Conservation (phyloP, 2,113 vertebrate species). For the Saguinus imperator region DNA sequence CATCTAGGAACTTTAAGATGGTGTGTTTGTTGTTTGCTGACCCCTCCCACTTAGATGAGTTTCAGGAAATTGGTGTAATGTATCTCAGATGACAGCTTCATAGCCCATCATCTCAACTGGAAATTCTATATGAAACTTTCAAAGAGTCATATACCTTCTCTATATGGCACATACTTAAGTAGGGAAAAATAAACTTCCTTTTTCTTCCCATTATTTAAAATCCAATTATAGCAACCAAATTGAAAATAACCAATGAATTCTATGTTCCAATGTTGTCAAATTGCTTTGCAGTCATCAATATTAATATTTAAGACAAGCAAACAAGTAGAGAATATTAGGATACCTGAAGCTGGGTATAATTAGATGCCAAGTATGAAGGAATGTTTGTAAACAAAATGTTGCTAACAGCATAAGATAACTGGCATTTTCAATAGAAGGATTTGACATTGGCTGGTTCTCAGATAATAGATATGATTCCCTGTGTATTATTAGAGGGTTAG, state of each 20-base stretch:
- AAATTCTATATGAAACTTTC: neutral
- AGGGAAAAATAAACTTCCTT: neutral
- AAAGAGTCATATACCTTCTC: neutral
- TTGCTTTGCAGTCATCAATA: constrained; percentile 36
- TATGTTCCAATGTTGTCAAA: constrained; percentile 34
- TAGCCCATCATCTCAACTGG: neutral
- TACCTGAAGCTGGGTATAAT: constrained; percentile 43
- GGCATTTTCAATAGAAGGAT: constrained; percentile 43
- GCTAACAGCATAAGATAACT: constrained; percentile 17
- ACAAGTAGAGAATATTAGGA: neutral
- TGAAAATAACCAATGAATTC: constrained; percentile 16
- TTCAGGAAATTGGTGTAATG: neutral
- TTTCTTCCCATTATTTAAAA: constrained; percentile 30
- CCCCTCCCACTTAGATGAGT: neutral
- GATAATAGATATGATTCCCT: neutral
- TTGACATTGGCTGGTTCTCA: neutral
- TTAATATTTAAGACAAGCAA: constrained; percentile 46
- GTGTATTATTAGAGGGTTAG: neutral
- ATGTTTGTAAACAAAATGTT: constrained; percentile 53
- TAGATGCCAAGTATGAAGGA: constrained; percentile 56
- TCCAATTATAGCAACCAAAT: constrained; percentile 32
- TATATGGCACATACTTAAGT: neutral
- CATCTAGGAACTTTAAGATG: neutral
- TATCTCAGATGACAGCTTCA: neutral
- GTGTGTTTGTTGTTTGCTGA: neutral